A percentile compares a stretch with the other conserved stretches of the same genome.
phyloP scores from a whole-genome alignment of 2,113 vertebrate species.

The Columbina picui region DNA sequence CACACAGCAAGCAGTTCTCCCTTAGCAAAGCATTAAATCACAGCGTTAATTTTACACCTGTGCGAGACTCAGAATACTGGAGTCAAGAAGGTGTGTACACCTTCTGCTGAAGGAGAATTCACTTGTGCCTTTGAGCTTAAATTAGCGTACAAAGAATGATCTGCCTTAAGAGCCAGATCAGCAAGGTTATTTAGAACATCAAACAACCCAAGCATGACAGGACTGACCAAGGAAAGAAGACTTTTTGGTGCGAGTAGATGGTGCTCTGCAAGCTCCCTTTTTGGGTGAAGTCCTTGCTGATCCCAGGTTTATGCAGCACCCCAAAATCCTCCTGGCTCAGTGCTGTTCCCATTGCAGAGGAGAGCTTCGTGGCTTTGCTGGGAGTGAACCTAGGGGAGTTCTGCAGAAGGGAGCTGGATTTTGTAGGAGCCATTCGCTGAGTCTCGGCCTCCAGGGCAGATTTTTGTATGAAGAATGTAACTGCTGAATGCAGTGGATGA shows the following conservation, averaged over 20 bases:
- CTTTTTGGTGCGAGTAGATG: not conserved
- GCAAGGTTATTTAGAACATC: conserved; percentile 1
- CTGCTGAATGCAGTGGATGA: not conserved
- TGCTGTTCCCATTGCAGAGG: not conserved
- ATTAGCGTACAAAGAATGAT: conserved; percentile 13
- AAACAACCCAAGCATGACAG: not conserved
- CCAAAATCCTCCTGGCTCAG: not conserved
- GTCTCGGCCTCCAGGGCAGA: not conserved
- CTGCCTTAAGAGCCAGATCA: not conserved
- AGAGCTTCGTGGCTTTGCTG: not conserved
- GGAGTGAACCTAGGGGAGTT: not conserved
- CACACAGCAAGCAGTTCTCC: not conserved
- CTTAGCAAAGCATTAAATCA: conserved; percentile 13
- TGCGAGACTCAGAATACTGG: not conserved
- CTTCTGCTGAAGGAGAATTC: not conserved
- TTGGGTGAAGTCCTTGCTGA: not conserved
- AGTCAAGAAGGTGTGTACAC: not conserved
- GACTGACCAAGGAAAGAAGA: not conserved
- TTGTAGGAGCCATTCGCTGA: not conserved
- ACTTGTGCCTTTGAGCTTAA: not conserved
- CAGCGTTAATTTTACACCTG: not conserved
- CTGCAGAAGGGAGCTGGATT: not conserved
- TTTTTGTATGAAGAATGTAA: not conserved
- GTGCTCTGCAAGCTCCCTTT: not conserved
- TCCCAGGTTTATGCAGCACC: not conserved